phyloP scores from a whole-genome alignment of 2,113 vertebrate species.

The Erpornis zantholeuca region DNA sequence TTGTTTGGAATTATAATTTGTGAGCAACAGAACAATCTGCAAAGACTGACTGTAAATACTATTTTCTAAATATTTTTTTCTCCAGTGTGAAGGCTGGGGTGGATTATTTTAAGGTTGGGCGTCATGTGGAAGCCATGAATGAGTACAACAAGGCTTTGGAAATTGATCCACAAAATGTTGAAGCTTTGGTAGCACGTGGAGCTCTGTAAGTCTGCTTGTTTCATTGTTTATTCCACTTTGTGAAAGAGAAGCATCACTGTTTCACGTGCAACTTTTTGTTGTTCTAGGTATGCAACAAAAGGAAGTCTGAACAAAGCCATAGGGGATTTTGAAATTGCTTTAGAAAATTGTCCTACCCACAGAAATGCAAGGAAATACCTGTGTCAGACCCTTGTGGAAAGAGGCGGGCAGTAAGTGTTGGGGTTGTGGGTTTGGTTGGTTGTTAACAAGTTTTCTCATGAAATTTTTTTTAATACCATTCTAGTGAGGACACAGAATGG shows the following conservation, averaged over 20 bases:
- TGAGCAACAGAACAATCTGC: background rate
- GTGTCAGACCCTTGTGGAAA: constrained; percentile 94
- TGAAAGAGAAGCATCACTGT: background rate
- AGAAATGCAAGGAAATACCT: constrained; percentile 97
- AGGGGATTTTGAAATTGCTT: constrained; percentile 90
- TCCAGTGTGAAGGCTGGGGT: constrained; percentile 92
- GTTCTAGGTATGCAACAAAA: constrained; percentile 90
- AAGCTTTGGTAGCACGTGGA: constrained; percentile 95
- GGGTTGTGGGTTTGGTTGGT: background rate
- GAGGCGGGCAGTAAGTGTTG: constrained; percentile 90
- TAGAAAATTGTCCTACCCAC: constrained; percentile 90
- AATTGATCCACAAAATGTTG: constrained; percentile 92
- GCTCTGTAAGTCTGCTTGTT: constrained; percentile 83
- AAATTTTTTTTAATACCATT: background rate
- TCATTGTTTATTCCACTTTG: background rate
- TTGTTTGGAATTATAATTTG: background rate
- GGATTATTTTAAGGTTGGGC: constrained; percentile 92
- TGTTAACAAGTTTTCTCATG: background rate
- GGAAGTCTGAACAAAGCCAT: constrained; percentile 95
- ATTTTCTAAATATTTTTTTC: background rate
- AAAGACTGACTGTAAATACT: background rate
- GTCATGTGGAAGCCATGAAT: constrained; percentile 95
- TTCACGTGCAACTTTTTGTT: background rate
- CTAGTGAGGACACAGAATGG: background rate
- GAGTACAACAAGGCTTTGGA: constrained; percentile 98